Percentiles rank a stretch among this genome's conserved stretches.
phyloP scores from a whole-genome alignment of 2,888 invertebrate species.

The Chrysolina americana region DNA sequence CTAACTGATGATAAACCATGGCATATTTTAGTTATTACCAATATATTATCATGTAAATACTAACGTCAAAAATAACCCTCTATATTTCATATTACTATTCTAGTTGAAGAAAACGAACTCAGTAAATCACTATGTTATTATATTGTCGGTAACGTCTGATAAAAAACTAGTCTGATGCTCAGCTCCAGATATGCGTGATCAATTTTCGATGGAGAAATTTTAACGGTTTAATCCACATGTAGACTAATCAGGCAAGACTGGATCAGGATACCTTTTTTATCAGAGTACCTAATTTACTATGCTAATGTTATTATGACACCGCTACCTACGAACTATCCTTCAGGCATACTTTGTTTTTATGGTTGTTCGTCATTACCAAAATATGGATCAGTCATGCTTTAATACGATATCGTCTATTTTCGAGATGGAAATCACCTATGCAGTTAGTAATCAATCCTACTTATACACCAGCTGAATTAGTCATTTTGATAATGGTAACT shows the following conservation, averaged over 20 bases:
- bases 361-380: neutral
- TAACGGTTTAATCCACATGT: conserved; percentile 11
- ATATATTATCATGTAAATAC: too few relatives aligned
- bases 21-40: too few relatives aligned
- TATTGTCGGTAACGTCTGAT: neutral
- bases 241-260: conserved; percentile 7
- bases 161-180: conserved; percentile 14
- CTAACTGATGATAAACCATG: too few relatives aligned
- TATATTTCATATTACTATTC: too few relatives aligned
- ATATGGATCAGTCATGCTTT: neutral
- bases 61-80: too few relatives aligned
- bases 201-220: conserved; percentile 21
- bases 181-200: conserved; percentile 19
- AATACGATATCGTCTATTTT: neutral
- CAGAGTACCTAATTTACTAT: conserved; percentile 2
- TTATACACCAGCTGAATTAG: too few relatives aligned
- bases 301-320: conserved; percentile 18
- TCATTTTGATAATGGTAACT: too few relatives aligned
- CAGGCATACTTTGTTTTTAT: neutral
- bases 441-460: too few relatives aligned
- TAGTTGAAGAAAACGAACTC: too few relatives aligned
- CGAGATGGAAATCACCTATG: neutral
- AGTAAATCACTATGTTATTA: neutral
- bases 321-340: neutral
- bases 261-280: neutral